Base-by-base conservation (phyloP, 2,113 vertebrate genomes). In the Pandion haliaetus region DNA sequence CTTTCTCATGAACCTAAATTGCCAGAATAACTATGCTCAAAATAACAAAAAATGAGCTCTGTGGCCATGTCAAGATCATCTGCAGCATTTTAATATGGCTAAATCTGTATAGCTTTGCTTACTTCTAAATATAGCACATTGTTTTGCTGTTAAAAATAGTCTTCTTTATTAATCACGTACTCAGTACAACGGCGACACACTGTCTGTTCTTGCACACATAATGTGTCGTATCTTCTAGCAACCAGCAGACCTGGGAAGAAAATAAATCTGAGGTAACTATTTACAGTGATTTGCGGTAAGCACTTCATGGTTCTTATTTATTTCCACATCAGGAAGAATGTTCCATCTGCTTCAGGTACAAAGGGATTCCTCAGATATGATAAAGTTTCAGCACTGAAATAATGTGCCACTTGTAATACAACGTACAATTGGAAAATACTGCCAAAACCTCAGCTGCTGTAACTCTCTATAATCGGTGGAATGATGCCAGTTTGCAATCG, bases 111-210 rank as follows among this genome's bases (percentile, higher is more conserved):
- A 77, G 52, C 24, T 66, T 76, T 36, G 45, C 18, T 81, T 74
- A 24, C 5, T 16, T 72, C 95, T 94, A 97, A 95, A 90, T 91
- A 93, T 90, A 96, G 63, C 40, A 47, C 74, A 95, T 95, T 97
- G 95, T 95, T 94, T 95, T 92, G 89, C 32, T 77, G 78, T 87
- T 96, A 95, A 97, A 97, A 97, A 97, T 95, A 95, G 29, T 16
- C 25, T 42, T 45, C 85, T 86, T 91, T 89, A 81, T 82, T 94
- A 80, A 73, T 93, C 93, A 95, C 58, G 32, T 89, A 69, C 61
- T 89, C 61, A 8, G 83, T 3, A 12, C 38, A 28, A 86, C 1
- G 93, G 94, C 70, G 74, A 94, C 95, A 62, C 23, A 0, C 32
- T 70, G 94, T 95, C 89, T 96, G 89, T 77, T 73, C 73, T 85